A percentile compares a stretch with the other conserved stretches of the same genome.
Evolutionary conservation across 37 sponge, comb jelly and placozoan genomes (phyloP).

Genomic region (Mnemiopsis leidyi): DNA sequence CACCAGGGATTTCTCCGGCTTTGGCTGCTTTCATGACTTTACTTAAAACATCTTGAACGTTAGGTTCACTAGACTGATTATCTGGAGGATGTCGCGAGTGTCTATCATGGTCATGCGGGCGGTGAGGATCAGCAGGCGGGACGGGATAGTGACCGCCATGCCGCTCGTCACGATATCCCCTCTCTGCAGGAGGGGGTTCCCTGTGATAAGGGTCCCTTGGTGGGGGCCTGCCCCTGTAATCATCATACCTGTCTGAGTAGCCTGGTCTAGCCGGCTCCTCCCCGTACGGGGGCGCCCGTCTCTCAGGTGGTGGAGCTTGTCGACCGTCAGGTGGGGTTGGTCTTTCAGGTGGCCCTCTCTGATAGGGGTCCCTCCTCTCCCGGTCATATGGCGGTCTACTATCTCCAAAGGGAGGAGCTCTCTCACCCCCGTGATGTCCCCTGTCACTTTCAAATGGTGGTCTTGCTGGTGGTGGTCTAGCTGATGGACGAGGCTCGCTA

Average conservation of each 20-base stretch:
- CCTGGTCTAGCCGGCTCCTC: not conserved
- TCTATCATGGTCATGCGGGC: not conserved
- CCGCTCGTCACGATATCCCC: not conserved
- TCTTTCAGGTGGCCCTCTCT: not conserved
- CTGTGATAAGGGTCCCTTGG: not conserved
- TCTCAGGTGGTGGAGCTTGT: not conserved
- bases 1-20: conserved; percentile 46
- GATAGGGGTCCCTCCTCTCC: not conserved
- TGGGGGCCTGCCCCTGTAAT: not conserved
- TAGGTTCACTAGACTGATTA: not conserved
- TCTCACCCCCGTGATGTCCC: not conserved
- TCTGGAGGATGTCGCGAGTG: not conserved
- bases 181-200: not conserved
- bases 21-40: conserved; percentile 54
- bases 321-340: not conserved
- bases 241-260: not conserved
- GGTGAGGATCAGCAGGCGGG: not conserved
- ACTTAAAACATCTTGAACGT: conserved; percentile 58
- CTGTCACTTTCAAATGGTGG: not conserved
- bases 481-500: not conserved
- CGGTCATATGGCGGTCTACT: not conserved
- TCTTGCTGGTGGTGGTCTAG: not conserved
- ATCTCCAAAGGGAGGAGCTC: not conserved
- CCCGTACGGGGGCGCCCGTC: not conserved
- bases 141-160: not conserved